Evolutionary conservation across 64 coral and sea anemone species (phyloP), one percentile per base, ranked within the genome.

Genomic region (Catalaphyllia jardinei): DNA sequence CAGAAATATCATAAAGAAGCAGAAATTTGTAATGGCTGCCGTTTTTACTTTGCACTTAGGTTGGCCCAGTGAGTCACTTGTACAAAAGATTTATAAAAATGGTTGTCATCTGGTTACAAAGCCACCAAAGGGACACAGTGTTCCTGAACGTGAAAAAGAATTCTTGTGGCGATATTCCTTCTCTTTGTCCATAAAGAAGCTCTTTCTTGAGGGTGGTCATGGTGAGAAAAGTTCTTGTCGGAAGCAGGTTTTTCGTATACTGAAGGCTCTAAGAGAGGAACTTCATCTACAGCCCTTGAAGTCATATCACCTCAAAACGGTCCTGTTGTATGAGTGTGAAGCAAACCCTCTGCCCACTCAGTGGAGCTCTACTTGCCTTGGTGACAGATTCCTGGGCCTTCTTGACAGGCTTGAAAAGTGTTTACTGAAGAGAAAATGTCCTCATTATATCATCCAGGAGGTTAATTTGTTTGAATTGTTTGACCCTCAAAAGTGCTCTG

Each of bases 91-190:
- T 60, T 73, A 33, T 8, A 18, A 6, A 39, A 77, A 88, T 63
- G 94, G 90, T 1, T 96, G 94, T 49, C 90, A 96, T 64, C 60
- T 96, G 0, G 94, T 96, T 86, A 86, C 94, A 52, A 96, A 92
- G 64, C 74, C 72, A 38, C 94, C 94, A 19, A 92, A 89, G 54
- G 51, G 60, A 63, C 46, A 76, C 16, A 74, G 31, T 8, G 39
- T 77, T 77, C 63, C 57, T n/a, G 78, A 57, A 9, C 28, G 1
- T n/a, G 86, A 31, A 39, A 92, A 73, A 82, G 78, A 4, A 69
- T 62, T 75, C 1, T 60, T 92, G 19, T 96, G 94, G 94, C 18
- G 74, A 2, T 93, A 75, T 60, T 96, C 94, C 12, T 96, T 96
- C 60, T 89, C 87, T 13, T 12, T 8, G 6, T 87, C 90, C 27